Evolutionary conservation across 2,797 vertebrate genomes (phyloP).

Genomic region (Tangara arthus): DNA sequence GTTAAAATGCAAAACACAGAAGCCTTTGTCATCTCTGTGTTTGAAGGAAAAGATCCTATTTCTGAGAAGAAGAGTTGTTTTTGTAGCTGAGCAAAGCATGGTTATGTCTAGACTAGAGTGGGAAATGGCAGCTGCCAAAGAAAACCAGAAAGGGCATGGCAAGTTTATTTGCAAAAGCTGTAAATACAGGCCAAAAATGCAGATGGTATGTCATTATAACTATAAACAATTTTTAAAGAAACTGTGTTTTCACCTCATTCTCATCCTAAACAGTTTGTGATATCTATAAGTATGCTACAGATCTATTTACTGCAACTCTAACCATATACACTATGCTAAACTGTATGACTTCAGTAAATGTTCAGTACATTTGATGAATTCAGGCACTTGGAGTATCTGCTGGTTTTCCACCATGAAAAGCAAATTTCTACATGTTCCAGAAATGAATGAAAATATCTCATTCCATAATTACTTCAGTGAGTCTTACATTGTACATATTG

Average conservation of each 20-base stretch:
- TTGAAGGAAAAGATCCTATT: not conserved
- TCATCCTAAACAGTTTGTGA: not conserved
- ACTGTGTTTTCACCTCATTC: not conserved
- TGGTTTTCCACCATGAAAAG: not conserved
- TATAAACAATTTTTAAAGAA: not conserved
- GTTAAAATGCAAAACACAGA: not conserved
- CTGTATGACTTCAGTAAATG: not conserved
- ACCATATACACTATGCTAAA: not conserved
- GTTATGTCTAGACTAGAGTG: not conserved
- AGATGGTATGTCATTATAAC: not conserved
- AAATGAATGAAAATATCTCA: not conserved
- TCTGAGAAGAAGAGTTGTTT: not conserved
- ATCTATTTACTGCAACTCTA: not conserved
- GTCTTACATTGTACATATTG: not conserved
- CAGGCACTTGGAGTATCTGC: not conserved
- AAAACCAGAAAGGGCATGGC: not conserved
- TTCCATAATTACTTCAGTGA: constrained; percentile 8
- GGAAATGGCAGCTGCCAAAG: not conserved
- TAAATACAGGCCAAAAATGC: not conserved
- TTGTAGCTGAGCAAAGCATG: not conserved
- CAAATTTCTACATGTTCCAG: not conserved
- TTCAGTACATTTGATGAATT: not conserved
- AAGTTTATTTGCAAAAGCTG: not conserved
- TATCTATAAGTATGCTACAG: not conserved
- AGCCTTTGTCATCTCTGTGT: not conserved